phyloP scores from a whole-genome alignment of 2,888 invertebrate species.

The Linnaemya tessellans region DNA sequence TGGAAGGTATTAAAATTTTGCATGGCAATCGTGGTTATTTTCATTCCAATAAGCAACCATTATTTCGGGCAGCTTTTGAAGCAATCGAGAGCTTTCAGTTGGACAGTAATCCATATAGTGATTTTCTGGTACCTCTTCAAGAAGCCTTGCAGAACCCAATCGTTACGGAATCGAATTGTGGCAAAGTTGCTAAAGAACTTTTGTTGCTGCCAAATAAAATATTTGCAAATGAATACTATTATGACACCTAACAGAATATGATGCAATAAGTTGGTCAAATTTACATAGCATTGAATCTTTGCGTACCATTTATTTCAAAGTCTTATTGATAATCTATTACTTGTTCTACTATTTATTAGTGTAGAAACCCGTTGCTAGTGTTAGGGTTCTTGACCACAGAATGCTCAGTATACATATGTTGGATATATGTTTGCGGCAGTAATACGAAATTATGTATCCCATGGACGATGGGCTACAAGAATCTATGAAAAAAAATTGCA shows the following conservation, averaged over 20 bases:
- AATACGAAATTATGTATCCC: too few species aligned
- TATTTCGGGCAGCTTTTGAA: conserved; percentile 89
- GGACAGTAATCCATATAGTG: conserved; percentile 82
- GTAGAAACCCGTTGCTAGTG: too few species aligned
- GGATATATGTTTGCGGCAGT: too few species aligned
- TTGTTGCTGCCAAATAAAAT: conserved; percentile 82
- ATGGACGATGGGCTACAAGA: too few species aligned
- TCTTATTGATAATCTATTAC: not conserved
- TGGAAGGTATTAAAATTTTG: conserved; percentile 89
- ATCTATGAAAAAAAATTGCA: too few species aligned
- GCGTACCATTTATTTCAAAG: too few species aligned
- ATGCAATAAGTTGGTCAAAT: not conserved
- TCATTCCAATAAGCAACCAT: conserved; percentile 92
- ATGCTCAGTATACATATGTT: too few species aligned
- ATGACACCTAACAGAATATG: conserved; percentile 45
- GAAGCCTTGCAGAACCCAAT: conserved; percentile 84
- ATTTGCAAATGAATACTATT: conserved; percentile 81
- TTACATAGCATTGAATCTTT: not conserved
- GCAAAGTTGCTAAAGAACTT: conserved; percentile 85
- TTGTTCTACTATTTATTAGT: not conserved
- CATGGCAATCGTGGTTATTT: conserved; percentile 96
- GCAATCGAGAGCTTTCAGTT: conserved; percentile 86
- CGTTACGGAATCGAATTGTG: conserved; percentile 86
- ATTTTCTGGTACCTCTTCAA: conserved; percentile 78
- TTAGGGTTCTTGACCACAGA: too few species aligned